phyloP scores from a whole-genome alignment of 30 jellyfish, hydroid and myxozoan species.

The Mastigias papua region DNA sequence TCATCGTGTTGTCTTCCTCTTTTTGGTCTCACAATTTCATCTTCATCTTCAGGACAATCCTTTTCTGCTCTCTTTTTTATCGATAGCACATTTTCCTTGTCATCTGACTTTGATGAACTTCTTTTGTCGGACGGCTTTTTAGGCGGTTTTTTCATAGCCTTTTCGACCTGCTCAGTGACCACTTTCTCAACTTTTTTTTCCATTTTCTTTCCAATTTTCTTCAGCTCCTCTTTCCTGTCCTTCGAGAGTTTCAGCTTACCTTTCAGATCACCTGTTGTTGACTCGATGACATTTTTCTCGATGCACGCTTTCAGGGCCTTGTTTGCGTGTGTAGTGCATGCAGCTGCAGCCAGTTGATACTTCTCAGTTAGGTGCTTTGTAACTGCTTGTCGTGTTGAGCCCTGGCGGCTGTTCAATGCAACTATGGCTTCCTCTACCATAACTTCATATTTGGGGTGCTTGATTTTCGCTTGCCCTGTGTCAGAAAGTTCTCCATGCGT shows the following conservation, averaged over 20 bases:
- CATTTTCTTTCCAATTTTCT: slow-evolving; percentile 29
- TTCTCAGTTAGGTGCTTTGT: slow-evolving; percentile 18
- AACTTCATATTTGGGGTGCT: slow-evolving; percentile 41
- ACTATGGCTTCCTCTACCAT: slow-evolving; percentile 50
- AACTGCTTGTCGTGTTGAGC: slow-evolving; percentile 58
- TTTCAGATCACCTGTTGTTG: slow-evolving; percentile 43
- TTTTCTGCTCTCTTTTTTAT: neutral
- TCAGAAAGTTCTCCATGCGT: neutral
- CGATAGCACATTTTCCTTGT: slow-evolving; percentile 27
- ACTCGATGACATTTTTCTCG: slow-evolving; percentile 35
- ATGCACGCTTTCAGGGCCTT: slow-evolving; percentile 59
- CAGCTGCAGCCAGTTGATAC: slow-evolving; percentile 21
- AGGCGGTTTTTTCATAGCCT: slow-evolving; percentile 20
- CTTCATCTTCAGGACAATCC: neutral
- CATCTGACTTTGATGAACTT: neutral
- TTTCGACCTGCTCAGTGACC: neutral
- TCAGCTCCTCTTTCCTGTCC: slow-evolving; percentile 48
- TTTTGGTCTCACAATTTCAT: neutral
- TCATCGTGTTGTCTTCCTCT: neutral
- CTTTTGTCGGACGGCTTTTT: slow-evolving; percentile 10
- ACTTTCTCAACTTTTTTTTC: slow-evolving; percentile 17
- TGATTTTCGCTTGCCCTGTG: neutral
- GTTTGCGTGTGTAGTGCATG: slow-evolving; percentile 21
- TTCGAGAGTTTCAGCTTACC: slow-evolving; percentile 49
- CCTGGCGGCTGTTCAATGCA: slow-evolving; percentile 52